Evolutionary conservation across 2,113 vertebrate genomes (phyloP).

Genomic region (Misgurnus mizolepis): DNA sequence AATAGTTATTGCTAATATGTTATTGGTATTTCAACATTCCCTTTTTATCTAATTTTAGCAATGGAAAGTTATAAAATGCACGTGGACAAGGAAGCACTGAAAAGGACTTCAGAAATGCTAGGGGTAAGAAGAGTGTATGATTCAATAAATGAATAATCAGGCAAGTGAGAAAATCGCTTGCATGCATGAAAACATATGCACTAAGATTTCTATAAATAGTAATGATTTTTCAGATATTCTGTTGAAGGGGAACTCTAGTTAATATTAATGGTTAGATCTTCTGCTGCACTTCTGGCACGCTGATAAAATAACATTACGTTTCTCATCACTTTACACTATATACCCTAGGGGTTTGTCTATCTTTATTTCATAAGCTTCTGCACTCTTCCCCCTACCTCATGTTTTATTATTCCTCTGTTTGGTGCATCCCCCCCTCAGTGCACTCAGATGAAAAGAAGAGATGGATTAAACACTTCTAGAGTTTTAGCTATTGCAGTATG

Average conservation of each 20-base stretch:
- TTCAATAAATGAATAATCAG: neutral
- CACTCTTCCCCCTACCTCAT: neutral
- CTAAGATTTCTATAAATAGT: neutral
- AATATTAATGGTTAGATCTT: constrained; percentile 24
- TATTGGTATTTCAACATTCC: no score
- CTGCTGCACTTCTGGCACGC: neutral
- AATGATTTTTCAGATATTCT: constrained; percentile 1
- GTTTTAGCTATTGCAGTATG: neutral
- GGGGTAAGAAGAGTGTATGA: constrained; percentile 72
- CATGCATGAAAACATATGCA: neutral
- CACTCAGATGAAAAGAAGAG: neutral
- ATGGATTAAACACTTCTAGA: neutral
- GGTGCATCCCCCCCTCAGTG: neutral
- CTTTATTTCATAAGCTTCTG: neutral
- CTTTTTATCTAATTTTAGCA: constrained; percentile 64
- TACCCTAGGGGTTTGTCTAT: neutral
- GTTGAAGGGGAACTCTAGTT: neutral
- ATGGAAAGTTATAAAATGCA: constrained; percentile 86
- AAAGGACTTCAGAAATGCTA: constrained; percentile 83
- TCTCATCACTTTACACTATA: neutral
- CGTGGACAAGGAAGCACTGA: constrained; percentile 82
- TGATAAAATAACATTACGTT: constrained; percentile 12
- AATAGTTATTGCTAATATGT: neutral
- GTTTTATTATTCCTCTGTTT: neutral
- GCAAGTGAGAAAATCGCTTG: no score